phyloP scores from a whole-genome alignment of 2,888 invertebrate species.

The Pyralis farinalis region DNA sequence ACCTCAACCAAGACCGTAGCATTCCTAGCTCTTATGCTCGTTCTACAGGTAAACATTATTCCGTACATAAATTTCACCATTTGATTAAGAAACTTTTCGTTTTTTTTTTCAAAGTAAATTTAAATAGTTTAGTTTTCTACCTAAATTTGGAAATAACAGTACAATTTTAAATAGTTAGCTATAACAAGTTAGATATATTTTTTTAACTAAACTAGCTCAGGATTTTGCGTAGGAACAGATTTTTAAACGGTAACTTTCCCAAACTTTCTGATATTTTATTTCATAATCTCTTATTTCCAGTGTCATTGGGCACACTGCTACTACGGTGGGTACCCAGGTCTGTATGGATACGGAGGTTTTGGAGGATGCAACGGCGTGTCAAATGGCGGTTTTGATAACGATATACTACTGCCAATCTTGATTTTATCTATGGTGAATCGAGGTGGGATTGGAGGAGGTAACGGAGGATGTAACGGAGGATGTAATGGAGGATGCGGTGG shows the following conservation, averaged over 20 bases:
- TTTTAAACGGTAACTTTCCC: no score
- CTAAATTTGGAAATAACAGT: no score
- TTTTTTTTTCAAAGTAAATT: no score
- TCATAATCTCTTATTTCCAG: constrained; percentile 19
- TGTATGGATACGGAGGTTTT: constrained; percentile 14
- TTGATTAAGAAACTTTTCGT: no score
- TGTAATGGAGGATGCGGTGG: constrained; percentile 19
- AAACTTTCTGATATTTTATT: no score
- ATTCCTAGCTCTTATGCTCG: constrained; percentile 30
- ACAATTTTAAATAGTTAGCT: no score
- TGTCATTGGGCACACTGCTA: constrained; percentile 40
- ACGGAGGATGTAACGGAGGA: constrained; percentile 21
- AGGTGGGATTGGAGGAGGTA: constrained; percentile 8
- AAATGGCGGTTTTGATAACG: constrained; percentile 23
- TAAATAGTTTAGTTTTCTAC: no score
- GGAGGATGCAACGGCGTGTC: constrained; percentile 16
- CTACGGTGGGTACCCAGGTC: constrained; percentile 18
- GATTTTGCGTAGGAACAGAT: no score
- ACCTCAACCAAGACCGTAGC: constrained; percentile 36
- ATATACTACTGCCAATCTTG: constrained; percentile 40
- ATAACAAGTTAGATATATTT: no score
- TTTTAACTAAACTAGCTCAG: no score
- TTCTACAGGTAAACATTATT: constrained; percentile 40
- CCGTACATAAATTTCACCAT: no score
- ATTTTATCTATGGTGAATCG: constrained; percentile 28